Base-by-base conservation (phyloP, 2,797 vertebrate genomes). In the Macroramphosus scolopax region DNA sequence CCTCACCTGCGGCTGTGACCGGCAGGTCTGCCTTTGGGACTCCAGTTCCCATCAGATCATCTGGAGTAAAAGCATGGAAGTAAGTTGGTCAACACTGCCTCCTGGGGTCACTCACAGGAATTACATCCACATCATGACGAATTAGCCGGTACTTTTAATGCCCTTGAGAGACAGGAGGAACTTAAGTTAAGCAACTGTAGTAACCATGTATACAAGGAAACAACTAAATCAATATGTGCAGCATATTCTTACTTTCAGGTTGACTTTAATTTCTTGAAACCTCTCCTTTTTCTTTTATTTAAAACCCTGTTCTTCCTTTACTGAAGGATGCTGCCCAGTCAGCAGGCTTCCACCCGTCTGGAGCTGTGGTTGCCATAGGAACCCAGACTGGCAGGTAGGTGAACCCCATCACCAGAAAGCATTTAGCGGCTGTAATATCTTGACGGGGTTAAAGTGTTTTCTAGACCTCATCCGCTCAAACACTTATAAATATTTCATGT, bases 261-360 rank as follows among this genome's bases (percentile, higher is more conserved):
- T n/a, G n/a, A n/a, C n/a, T n/a, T n/a, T n/a, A n/a, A n/a, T n/a
- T n/a, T n/a, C n/a, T n/a, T n/a, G n/a, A 22, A 22, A 22, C 20
- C 20, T 22, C 6, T 22, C 20, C 20, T 6, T 22, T 22, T 22
- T 22, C 6, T 22, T 22, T 22, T 22, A 22, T 6, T 22, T 22
- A 17, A 30, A 15, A 35, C 28, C 10, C 1, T 10, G 8, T 18
- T 38, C 7, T 28, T 52, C 5, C 5, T 68, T 32, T 60, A 25
- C 50, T 76, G 54, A 72, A 98, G 97, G 97, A 97, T 79, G 89
- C 94, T 39, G 92, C 94, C 32, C 97, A 98, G 67, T 95, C 95
- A 68, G 93, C 94, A 55, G 94, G 93, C 68, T 98, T 99, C 78
- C 95, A 99, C 80, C 95, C 97, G 34, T 92, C 91, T 63, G 94